Base-by-base conservation (phyloP, 2,888 invertebrate species). In the Leucozona laternaria region DNA sequence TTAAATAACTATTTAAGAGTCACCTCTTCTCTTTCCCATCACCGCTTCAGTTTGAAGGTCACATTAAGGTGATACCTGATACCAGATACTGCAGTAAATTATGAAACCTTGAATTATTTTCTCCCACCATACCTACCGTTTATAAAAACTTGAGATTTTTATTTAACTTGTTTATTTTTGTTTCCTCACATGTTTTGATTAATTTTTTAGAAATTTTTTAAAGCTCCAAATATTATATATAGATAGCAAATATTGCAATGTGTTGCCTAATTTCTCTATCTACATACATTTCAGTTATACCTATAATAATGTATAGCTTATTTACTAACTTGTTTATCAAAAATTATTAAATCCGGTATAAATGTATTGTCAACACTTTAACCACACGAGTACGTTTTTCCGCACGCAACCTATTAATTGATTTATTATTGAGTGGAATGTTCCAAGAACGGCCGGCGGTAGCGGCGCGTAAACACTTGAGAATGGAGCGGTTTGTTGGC, bases 351-450 rank as follows among this genome's bases (percentile, higher is more conserved):
- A 17, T 17, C 4, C 17, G 20, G 4, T 28, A 45, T n/a, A 57
- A 57, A 57, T 17, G n/a, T 57, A 34, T 50, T 53, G 50, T 53
- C 53, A 53, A 68, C 68, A 68, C 31, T 68, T 53, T 5, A 53
- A 25, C 28, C 57, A 58, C 48, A 72, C 53, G 50, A 53, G 53
- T 53, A 72, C 43, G 64, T 58, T 72, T 73, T 70, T 83, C 28
- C 75, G 28, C 73, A 83, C 79, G 79, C 79, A 83, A 70, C 34
- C 68, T 25, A 55, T 75, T 78, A 83, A 79, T 79, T 83, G 73
- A 79, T 79, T 83, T 83, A 73, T 83, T 83, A 75, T 79, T 83
- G 70, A 79, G 70, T 75, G 83, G 83, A 83, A 79, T 83, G 68
- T 79, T 83, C 83, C 75, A 34, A 78, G 72, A 75, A 75, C 62